Percentiles rank a stretch among this genome's conserved stretches.
These are phyloP conservation scores for Allophyes oxyacanthae DNA, from an alignment of 2,888 invertebrate genomes.

Conservation along the genomic window DNA sequence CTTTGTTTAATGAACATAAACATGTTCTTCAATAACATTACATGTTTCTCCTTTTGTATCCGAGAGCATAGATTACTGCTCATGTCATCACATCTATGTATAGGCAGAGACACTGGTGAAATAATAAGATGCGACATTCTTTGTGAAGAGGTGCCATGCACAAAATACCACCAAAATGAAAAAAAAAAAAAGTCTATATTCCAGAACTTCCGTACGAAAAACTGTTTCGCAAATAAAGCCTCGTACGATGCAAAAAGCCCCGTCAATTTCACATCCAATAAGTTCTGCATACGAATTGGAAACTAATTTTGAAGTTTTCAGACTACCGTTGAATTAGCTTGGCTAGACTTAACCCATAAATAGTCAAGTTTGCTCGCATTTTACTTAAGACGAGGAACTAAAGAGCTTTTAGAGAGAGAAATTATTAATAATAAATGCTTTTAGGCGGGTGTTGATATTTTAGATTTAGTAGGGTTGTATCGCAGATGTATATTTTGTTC, in stretches of 20 bases:
- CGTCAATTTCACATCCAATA: slow-evolving; percentile 44
- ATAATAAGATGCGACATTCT: too few species aligned
- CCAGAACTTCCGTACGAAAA: too few species aligned
- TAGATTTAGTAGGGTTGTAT: not conserved
- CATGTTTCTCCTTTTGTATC: too few species aligned
- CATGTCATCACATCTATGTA: too few species aligned
- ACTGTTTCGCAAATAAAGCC: not conserved
- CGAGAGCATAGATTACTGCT: too few species aligned
- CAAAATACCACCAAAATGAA: too few species aligned
- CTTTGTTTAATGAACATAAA: too few species aligned
- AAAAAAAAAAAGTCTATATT: too few species aligned
- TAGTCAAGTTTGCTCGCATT: slow-evolving; percentile 30
- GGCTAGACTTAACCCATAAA: slow-evolving; percentile 36
- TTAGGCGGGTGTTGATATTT: slow-evolving; percentile 6
- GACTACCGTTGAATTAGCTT: slow-evolving; percentile 20
- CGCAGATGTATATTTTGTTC: not conserved
- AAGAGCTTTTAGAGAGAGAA: slow-evolving; percentile 24
- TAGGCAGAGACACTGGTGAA: too few species aligned
- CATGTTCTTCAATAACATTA: too few species aligned
- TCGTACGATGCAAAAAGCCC: not conserved
- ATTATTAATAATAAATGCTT: slow-evolving; percentile 28
- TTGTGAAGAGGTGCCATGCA: too few species aligned
- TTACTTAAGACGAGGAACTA: slow-evolving; percentile 21
- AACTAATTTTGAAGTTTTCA: slow-evolving; percentile 42
- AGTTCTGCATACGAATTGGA: slow-evolving; percentile 27